Conservation (phyloP, 2,888 invertebrate genomes). For the Machimus rusticus region DNA sequence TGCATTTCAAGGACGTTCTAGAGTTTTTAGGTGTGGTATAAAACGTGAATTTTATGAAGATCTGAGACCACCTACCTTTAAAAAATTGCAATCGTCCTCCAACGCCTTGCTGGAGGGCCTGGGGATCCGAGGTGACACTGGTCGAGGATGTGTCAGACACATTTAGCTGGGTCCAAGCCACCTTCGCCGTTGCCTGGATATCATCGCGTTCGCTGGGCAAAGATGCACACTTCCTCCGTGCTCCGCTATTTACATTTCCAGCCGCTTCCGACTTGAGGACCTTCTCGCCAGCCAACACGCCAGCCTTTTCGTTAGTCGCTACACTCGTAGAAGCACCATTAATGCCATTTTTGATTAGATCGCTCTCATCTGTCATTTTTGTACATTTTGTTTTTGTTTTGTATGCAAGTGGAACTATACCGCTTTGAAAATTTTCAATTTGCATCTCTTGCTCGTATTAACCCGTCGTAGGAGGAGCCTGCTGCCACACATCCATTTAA, state of each 20-base stretch:
- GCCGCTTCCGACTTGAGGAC: slow-evolving; percentile 41
- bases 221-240: slow-evolving; percentile 48
- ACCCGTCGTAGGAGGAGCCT: not conserved
- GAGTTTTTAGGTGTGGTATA: not conserved
- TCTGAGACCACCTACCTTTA: slow-evolving; percentile 55
- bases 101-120: slow-evolving; percentile 39
- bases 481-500: not conserved
- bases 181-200: slow-evolving; percentile 25
- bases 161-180: slow-evolving; percentile 29
- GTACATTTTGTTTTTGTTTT: slow-evolving; percentile 76
- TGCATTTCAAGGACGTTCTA: not conserved
- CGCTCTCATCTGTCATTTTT: slow-evolving; percentile 73
- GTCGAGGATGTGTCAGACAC: slow-evolving; percentile 20
- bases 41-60: not conserved
- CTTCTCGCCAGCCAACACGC: slow-evolving; percentile 14
- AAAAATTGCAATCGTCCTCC: slow-evolving; percentile 63
- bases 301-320: slow-evolving; percentile 47
- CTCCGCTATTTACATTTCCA: slow-evolving; percentile 44
- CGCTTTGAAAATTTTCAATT: slow-evolving; percentile 42
- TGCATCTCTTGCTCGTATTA: slow-evolving; percentile 41
- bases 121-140: not conserved
- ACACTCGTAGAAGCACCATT: slow-evolving; percentile 65
- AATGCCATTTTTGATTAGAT: slow-evolving; percentile 72
- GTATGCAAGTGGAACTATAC: slow-evolving; percentile 45
- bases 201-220: not conserved